phyloP scores from a whole-genome alignment of 1,140 invertebrate genomes.

The Piezodorus guildinii region DNA sequence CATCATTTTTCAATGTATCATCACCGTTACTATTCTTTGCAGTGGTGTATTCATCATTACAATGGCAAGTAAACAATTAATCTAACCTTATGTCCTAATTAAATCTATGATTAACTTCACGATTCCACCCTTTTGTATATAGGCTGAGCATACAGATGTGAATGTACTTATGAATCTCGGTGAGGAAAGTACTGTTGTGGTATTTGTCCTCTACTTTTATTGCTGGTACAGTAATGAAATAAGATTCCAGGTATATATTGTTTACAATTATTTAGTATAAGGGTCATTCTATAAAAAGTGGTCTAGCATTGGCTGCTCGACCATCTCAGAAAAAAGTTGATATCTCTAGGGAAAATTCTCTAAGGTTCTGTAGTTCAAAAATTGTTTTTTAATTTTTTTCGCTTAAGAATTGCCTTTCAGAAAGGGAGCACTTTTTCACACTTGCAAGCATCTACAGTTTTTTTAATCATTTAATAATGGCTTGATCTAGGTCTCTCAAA shows the following conservation, averaged over 20 bases:
- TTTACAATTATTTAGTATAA: background rate
- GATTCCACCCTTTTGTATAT: background rate
- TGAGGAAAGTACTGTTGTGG: background rate
- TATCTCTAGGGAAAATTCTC: no score
- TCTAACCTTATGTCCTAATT: no score
- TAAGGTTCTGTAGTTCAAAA: no score
- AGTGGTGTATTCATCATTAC: constrained; percentile 1
- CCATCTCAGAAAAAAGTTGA: no score
- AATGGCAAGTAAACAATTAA: background rate
- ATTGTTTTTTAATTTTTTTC: no score
- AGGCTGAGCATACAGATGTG: background rate
- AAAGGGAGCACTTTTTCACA: no score
- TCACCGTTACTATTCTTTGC: background rate
- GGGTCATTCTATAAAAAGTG: no score
- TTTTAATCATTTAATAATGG: no score
- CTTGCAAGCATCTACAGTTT: no score
- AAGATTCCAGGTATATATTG: background rate
- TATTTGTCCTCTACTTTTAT: background rate
- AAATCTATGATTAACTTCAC: background rate
- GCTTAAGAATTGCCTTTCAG: no score
- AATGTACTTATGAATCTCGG: constrained; percentile 6
- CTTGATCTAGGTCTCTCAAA: no score
- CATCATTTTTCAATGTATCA: constrained; percentile 1
- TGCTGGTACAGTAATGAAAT: constrained; percentile 9
- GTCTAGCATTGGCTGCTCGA: no score